These are phyloP conservation scores for Mola mola DNA, from an alignment of 2,113 vertebrate species.

Conservation along the genomic window DNA sequence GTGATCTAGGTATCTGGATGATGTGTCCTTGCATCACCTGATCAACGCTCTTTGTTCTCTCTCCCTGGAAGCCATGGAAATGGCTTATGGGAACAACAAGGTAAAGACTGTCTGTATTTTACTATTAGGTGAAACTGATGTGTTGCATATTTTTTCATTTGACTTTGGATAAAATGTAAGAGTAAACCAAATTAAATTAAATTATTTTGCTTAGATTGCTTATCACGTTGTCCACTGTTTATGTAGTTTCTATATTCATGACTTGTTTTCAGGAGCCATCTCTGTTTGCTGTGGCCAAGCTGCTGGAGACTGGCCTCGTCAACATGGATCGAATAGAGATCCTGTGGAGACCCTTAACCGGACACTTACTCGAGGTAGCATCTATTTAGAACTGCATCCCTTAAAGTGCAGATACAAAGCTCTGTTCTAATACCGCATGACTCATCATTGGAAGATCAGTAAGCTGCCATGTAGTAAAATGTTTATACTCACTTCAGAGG, in stretches of 20 bases:
- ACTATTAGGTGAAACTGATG: not conserved
- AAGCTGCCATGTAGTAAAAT: too few relatives aligned
- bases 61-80: slow-evolving; percentile 99
- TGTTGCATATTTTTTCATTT: not conserved
- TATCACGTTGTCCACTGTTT: too few relatives aligned
- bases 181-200: too few relatives aligned
- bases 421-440: too few relatives aligned
- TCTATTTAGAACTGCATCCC: not conserved
- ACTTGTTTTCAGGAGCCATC: slow-evolving; percentile 90
- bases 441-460: too few relatives aligned
- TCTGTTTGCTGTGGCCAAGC: slow-evolving; percentile 97
- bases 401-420: too few relatives aligned
- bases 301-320: slow-evolving; percentile 96
- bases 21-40: slow-evolving; percentile 98
- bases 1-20: slow-evolving; percentile 92
- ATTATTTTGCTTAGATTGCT: too few relatives aligned
- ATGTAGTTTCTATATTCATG: not conserved
- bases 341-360: slow-evolving; percentile 96
- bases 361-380: slow-evolving; percentile 95
- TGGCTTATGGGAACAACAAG: slow-evolving; percentile 99
- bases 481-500: too few relatives aligned
- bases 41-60: slow-evolving; percentile 98
- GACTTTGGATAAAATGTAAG: not conserved
- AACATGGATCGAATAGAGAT: slow-evolving; percentile 99
- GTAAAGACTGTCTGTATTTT: slow-evolving; percentile 63